Evolutionary conservation across 2,888 invertebrate species (phyloP), one percentile per base, ranked within the genome.

Genomic region (Empis livida): DNA sequence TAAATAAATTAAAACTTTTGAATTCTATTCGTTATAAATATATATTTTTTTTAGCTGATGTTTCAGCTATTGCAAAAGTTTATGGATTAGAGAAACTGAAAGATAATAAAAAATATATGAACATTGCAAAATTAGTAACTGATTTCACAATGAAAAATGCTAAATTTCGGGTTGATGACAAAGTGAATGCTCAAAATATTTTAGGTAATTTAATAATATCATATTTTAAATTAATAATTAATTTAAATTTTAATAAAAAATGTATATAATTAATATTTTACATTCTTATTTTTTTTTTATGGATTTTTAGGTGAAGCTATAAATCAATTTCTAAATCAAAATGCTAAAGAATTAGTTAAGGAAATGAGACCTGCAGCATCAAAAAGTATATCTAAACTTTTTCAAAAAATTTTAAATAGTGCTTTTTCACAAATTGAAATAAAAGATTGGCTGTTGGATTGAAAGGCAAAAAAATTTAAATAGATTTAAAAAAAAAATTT

Each of bases 321-420:
- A 79, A 87, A 87, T 65, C 84, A 84, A 63, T 87, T 87, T 65
- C 68, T 88, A 52, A 87, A 87, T 68, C 82, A 81, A 64, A 86
- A 88, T 59, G 78, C 84, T 0, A 79, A 82, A 42, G 86, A 86
- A 63, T 84, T 88, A 56, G 84, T 88, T 52, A 80, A 80, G 48
- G 88, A 88, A 71, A 84, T 88, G 83, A 75, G 82, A 59, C 85
- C 86, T 3, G 84, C 84, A 0, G 85, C 86, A 0, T 75, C 80
- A 3, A 66, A 73, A 10, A 78, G 83, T 53, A 82, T 87, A 56
- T 78, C 80, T 2, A 80, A 79, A 56, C 80, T 85, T 59, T 84
- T 86, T 71, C 79, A 81, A 61, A 71, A 74, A 2, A 83, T 84
- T 65, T 71, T 87, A 47, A 85, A 85, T 60, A 73, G 74, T 1